Evolutionary conservation across 2,797 vertebrate genomes (phyloP).

Genomic region (Pogonophryne albipinna): DNA sequence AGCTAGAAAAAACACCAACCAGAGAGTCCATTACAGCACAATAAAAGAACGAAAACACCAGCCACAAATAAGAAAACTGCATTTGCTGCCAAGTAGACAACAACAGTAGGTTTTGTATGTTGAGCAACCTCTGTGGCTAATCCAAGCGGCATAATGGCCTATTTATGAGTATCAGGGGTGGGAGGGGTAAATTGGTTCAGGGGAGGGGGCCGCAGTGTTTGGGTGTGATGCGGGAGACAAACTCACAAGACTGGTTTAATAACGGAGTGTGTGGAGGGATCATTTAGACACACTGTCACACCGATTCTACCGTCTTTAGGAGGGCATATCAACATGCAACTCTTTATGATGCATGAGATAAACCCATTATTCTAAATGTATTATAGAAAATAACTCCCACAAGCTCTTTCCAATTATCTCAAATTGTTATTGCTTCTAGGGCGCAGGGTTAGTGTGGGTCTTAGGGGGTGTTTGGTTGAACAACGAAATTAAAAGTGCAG

Average conservation of each 20-base stretch:
- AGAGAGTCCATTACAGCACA: not conserved
- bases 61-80: conserved; percentile 51
- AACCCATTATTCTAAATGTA: conserved; percentile 51
- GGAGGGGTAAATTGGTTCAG: conserved; percentile 72
- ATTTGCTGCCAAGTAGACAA: conserved; percentile 68
- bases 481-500: not conserved
- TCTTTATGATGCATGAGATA: conserved; percentile 58
- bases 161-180: conserved; percentile 75
- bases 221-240: conserved; percentile 55
- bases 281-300: conserved; percentile 29
- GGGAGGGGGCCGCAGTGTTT: conserved; percentile 49
- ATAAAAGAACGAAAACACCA: conserved; percentile 46
- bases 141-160: conserved; percentile 76
- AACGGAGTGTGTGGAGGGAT: conserved; percentile 37
- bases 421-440: conserved; percentile 35
- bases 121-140: conserved; percentile 71
- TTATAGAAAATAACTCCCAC: conserved; percentile 51
- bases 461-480: conserved; percentile 6
- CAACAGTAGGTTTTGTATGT: conserved; percentile 75
- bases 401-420: conserved; percentile 41
- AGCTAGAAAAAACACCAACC: too few relatives aligned
- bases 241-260: conserved; percentile 45
- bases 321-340: conserved; percentile 15
- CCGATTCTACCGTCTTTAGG: conserved; percentile 20
- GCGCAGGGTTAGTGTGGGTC: not conserved